Evolutionary conservation across 2,797 vertebrate species (phyloP), one percentile per base, ranked within the genome.

Genomic region (Mus minutoides): DNA sequence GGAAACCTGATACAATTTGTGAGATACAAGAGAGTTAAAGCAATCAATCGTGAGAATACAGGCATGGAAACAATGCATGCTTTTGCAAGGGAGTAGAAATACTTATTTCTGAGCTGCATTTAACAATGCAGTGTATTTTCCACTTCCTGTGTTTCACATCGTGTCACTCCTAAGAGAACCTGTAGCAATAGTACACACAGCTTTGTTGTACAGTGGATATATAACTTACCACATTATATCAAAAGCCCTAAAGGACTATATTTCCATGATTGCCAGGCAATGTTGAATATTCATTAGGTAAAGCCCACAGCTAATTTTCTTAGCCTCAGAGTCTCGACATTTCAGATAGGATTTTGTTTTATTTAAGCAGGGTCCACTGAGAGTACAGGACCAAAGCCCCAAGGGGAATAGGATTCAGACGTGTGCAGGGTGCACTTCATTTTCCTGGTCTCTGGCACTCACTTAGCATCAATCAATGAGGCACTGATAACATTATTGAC

Each of bases 401-500:
- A 88, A 79, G 88, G 73, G 52, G 43, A 83, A 93, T 76, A 78
- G 40, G 24, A 96, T 92, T 96, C 96, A 92, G 94, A 96, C 62
- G 69, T 80, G 14, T 87, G 10, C 76, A 46, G 75, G 58, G 37
- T 86, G 49, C 62, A 10, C 90, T 97, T 94, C 78, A 94, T 96
- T 97, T 95, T 94, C 52, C 87, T 86, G 31, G 80, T 71, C 73
- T 90, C 94, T 95, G 96, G 96, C 95, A 97, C 62, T 95, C 95
- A 96, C 96, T 97, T 97, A 97, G 92, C 92, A 96, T 26, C 85
- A 96, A 97, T 97, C 96, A 77, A 96, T 97, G 94, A 94, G 90
- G 85, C 85, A 84, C 95, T 96, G 97, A 97, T 96, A 96, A 82
- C 67, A 13, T 94, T 97, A 98, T 97, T 97, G 97, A 97, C 95